Percentiles rank a stretch among this genome's conserved stretches.
phyloP scores from a whole-genome alignment of 2,797 vertebrate genomes.

The Garrulus glandarius region DNA sequence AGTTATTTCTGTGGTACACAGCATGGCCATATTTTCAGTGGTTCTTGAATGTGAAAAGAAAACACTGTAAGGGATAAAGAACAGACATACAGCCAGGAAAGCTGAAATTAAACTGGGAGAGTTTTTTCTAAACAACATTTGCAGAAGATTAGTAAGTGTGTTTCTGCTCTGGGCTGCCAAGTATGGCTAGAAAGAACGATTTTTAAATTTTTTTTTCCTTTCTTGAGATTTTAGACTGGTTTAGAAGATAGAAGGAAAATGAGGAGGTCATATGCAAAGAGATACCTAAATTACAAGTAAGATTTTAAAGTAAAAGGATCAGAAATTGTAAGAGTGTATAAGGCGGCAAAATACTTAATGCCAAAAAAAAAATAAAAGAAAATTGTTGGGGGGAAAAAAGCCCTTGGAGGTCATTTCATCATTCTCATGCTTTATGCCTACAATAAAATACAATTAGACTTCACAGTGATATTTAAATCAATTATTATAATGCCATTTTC shows the following conservation, averaged over 20 bases:
- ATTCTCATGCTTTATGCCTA: background rate
- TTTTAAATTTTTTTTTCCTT: fast-evolving
- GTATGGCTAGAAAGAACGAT: background rate
- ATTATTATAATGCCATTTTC: background rate
- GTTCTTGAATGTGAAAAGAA: background rate
- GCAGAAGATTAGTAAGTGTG: background rate
- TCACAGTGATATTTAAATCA: background rate
- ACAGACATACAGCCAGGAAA: background rate
- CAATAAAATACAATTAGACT: background rate
- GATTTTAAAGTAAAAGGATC: background rate
- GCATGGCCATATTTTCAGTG: background rate
- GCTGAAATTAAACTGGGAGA: background rate
- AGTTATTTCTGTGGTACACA: background rate
- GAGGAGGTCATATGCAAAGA: background rate
- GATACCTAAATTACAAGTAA: background rate
- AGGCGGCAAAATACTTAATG: background rate
- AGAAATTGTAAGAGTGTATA: background rate
- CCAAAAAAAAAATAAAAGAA: background rate
- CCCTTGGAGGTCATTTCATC: background rate
- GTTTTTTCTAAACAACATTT: background rate
- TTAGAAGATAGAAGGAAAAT: background rate
- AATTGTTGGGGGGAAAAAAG: background rate
- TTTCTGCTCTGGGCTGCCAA: background rate
- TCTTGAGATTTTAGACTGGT: background rate
- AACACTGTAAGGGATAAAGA: background rate